Conservation (phyloP, 2,888 invertebrate genomes). For the Synanthedon tipuliformis region DNA sequence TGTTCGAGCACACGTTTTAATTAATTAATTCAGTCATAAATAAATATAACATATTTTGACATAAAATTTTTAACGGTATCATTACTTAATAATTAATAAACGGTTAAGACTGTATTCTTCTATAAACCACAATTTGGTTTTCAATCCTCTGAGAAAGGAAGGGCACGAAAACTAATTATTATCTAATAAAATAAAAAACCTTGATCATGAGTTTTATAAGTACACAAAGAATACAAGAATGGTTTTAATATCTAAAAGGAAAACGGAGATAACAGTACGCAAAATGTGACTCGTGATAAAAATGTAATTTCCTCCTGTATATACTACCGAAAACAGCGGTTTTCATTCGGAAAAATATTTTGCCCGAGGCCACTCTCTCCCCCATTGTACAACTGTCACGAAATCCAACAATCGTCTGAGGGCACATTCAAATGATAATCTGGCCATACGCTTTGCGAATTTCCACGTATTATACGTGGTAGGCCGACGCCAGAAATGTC, state of each 20-base stretch:
- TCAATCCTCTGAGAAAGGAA: too few species aligned
- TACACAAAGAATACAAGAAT: too few species aligned
- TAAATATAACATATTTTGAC: too few species aligned
- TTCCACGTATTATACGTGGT: constrained; percentile 26
- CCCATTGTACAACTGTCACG: constrained; percentile 58
- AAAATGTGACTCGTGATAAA: constrained; percentile 44
- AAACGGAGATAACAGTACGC: constrained; percentile 25
- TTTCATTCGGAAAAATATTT: constrained; percentile 50
- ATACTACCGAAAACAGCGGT: constrained; percentile 33
- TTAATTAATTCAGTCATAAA: too few species aligned
- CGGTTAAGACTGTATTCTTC: too few species aligned
- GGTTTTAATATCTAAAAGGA: not conserved
- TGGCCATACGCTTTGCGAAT: constrained; percentile 57
- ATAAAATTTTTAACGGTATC: too few species aligned
- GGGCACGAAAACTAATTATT: too few species aligned
- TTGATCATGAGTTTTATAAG: too few species aligned
- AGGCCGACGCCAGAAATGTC: constrained; percentile 45
- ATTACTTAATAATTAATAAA: too few species aligned
- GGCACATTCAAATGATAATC: constrained; percentile 68
- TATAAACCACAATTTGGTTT: too few species aligned
- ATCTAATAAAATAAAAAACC: too few species aligned
- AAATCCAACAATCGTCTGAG: constrained; percentile 61
- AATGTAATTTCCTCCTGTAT: constrained; percentile 42
- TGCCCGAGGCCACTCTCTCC: constrained; percentile 33
- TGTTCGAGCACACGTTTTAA: too few species aligned